These are phyloP conservation scores for Pteropus alecto DNA, from an alignment of 2,113 vertebrate species.

Conservation along the genomic window DNA sequence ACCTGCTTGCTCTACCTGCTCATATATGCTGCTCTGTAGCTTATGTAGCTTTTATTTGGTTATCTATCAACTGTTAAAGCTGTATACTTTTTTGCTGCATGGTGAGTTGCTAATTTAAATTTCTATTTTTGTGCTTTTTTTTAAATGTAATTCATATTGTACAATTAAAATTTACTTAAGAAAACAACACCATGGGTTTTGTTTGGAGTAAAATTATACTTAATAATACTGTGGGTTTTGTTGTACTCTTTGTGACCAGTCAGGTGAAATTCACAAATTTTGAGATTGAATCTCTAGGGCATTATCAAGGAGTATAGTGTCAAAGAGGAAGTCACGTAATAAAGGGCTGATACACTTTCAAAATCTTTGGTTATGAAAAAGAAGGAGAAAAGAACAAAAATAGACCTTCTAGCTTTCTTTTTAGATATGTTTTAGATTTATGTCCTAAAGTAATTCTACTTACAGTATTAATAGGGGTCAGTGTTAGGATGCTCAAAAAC, in stretches of 20 bases:
- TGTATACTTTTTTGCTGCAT: background rate
- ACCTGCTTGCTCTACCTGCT: background rate
- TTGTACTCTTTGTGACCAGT: background rate
- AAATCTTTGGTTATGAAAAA: constrained; percentile 1
- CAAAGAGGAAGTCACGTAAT: background rate
- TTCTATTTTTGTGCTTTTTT: background rate
- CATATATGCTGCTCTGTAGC: background rate
- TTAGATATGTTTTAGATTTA: background rate
- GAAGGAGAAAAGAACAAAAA: background rate
- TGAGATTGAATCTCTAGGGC: background rate
- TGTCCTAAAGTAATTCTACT: background rate
- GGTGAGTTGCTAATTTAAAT: background rate
- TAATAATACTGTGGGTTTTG: background rate
- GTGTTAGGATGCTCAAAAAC: constrained; percentile 1
- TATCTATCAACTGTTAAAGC: background rate
- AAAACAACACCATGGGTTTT: background rate
- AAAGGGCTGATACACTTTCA: background rate
- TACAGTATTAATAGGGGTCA: background rate
- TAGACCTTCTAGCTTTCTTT: background rate
- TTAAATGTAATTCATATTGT: background rate
- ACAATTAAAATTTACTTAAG: constrained; percentile 7
- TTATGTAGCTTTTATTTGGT: background rate
- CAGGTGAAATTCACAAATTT: background rate
- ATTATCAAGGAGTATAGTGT: background rate
- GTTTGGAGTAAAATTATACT: background rate